phyloP scores from a whole-genome alignment of 1,140 invertebrate genomes.

The Ditylenchus dipsaci region DNA sequence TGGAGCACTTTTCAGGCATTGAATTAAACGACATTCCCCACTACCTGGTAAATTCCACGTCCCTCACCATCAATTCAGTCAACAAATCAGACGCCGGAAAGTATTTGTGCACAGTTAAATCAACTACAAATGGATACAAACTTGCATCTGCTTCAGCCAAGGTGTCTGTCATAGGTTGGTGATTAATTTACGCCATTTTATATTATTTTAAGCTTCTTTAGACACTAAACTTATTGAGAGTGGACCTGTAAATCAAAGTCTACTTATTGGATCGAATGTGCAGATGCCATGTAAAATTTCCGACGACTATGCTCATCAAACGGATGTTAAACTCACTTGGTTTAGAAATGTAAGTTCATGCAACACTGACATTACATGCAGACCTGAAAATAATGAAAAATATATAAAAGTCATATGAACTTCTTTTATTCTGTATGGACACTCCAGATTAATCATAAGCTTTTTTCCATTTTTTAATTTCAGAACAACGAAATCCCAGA shows the following conservation, averaged over 20 bases:
- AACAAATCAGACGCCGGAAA: slow-evolving; percentile 75
- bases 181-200: slow-evolving; percentile 69
- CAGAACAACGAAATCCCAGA: slow-evolving; percentile 39
- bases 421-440: slow-evolving; percentile 20
- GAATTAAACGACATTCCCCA: slow-evolving; percentile 67
- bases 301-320: slow-evolving; percentile 20
- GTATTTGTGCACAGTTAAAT: slow-evolving; percentile 80
- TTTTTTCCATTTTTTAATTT: slow-evolving; percentile 26
- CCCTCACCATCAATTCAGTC: slow-evolving; percentile 78
- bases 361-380: too few relatives aligned
- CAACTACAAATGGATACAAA: slow-evolving; percentile 70
- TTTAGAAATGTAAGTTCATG: slow-evolving; percentile 48
- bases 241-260: slow-evolving; percentile 52
- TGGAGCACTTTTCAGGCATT: slow-evolving; percentile 9
- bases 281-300: slow-evolving; percentile 51
- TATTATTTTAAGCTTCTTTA: slow-evolving; percentile 30
- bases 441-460: slow-evolving; percentile 3
- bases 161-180: slow-evolving; percentile 64
- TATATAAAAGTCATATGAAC: neutral
- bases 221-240: slow-evolving; percentile 44
- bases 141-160: slow-evolving; percentile 10
- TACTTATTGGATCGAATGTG: slow-evolving; percentile 55
- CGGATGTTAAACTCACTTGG: slow-evolving; percentile 25
- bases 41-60: slow-evolving; percentile 75
- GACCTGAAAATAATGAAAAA: too few relatives aligned